Base-by-base conservation (phyloP, 2,888 invertebrate genomes). In the Coenonympha glycerion region DNA sequence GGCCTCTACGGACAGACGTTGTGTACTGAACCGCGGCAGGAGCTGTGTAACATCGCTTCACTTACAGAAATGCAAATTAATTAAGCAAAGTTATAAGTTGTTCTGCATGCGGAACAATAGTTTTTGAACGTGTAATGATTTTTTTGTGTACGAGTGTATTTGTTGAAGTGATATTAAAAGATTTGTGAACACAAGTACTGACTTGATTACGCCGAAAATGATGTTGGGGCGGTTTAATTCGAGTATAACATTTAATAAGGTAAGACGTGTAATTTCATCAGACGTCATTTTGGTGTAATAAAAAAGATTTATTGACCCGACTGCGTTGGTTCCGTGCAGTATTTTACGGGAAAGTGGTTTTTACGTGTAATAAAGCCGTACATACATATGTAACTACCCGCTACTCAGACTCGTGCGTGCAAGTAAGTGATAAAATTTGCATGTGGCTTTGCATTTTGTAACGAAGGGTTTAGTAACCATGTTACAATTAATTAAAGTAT, bases 231-330 rank as follows among this genome's bases (percentile, higher is more conserved):
- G 64, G 63, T 66, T 66, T 64, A 68, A 66, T 71, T 66, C 70
- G 69, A 76, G 65, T 69, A 71, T 71, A 68, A 69, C 69, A 68
- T 70, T 71, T 66, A 67, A 68, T 66, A 73, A 79, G 83, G 84
- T 84, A 71, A 75, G 69, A 56, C 39, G n/a, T 44, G 36, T 5
- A 6, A 39, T 13, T n/a, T n/a, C n/a, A n/a, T n/a, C n/a, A n/a
- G n/a, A n/a, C n/a, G n/a, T n/a, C n/a, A 30, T 47, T 39, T 41
- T 18, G 28, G 41, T 36, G 31, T 24, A 24, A 36, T 50, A 33
- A 52, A 47, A 41, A 22, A 26, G 41, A 47, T 46, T 40, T 46
- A 33, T 44, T 21, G 44, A 22, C 28, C 41, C 39, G 13, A 22
- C 13, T 24, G 41, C 26, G 41, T 21, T 44, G n/a, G 21, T 19